phyloP scores from a whole-genome alignment of 2,113 vertebrate species.

The Carassius auratus region DNA sequence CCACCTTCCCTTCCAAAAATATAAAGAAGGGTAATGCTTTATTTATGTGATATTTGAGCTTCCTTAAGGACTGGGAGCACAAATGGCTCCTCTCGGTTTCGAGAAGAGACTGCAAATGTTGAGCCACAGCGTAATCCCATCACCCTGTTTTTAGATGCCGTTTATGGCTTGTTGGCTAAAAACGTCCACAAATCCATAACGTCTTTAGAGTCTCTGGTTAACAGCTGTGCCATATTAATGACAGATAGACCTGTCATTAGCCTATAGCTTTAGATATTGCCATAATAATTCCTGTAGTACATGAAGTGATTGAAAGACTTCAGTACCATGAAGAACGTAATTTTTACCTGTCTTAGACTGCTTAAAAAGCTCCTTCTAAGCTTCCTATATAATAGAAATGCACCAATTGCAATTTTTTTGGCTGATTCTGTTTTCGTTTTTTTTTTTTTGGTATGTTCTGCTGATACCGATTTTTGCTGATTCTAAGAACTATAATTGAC shows the following conservation, averaged over 20 bases:
- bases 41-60: slow-evolving; percentile 22
- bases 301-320: not conserved
- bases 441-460: too few relatives aligned
- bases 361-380: not conserved
- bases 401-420: too few relatives aligned
- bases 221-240: slow-evolving; percentile 22
- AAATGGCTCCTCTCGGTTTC: not conserved
- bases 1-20: not conserved
- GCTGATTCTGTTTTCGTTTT: too few relatives aligned
- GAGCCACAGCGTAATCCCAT: slow-evolving; percentile 33
- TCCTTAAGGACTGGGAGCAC: not conserved
- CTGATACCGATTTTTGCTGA: too few relatives aligned
- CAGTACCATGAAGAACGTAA: not conserved
- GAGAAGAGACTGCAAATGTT: slow-evolving; percentile 25
- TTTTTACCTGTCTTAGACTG: not conserved
- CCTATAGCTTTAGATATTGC: slow-evolving; percentile 13
- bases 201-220: not conserved
- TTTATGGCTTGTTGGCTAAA: slow-evolving; percentile 31
- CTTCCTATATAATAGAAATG: not conserved
- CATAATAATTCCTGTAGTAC: not conserved
- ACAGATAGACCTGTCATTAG: not conserved
- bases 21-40: slow-evolving; percentile 4
- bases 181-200: slow-evolving; percentile 2
- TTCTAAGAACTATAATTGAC: too few relatives aligned
- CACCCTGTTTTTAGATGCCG: slow-evolving; percentile 11